Evolutionary conservation across 2,888 invertebrate species (phyloP), one percentile per base, ranked within the genome.

Genomic region (Amorpha juglandis): DNA sequence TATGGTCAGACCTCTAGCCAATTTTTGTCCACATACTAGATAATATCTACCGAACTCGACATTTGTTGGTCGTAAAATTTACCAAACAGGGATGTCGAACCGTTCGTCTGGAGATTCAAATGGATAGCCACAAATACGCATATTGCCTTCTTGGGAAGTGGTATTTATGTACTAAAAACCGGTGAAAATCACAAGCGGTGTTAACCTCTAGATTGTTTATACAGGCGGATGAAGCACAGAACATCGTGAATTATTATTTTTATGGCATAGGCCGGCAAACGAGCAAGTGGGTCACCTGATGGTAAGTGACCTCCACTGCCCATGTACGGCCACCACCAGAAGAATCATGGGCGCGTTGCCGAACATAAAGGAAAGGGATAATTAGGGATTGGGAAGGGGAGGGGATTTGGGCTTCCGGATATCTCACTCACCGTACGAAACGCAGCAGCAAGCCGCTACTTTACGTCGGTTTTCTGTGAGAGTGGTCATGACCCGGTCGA

Each of bases 1-100:
- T 9, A 16, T 21, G 52, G 8, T 16, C 38, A 55, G 11, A 19
- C 35, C 21, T 21, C 27, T 16, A 38, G 19, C 42, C 6, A 38
- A 58, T 58, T 38, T 21, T 21, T 27, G 7, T 52, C 53, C 53
- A 8, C 12, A 16, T 9, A 11, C 4, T 38, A 19, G 42, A 58
- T 58, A 38, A 38, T 3, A 58, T 58, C 58, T 19, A 3, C 19
- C 19, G 16, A 58, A 42, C 42, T 38, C 42, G 52, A 62, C 53
- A 51, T 63, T 65, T 48, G 35, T 27, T 1, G 35, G 35, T 53
- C 52, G 48, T 63, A 63, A 68, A 66, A 58, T 38, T 64, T 62
- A 47, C 64, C 64, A 62, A 58, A 58, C 42, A 53, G 63, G 42
- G 58, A 58, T 58, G 19, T 42, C 2, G 14, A 42, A 42, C 38